Evolutionary conservation across 2,113 vertebrate genomes (phyloP).

Genomic region (Elephas maximus): DNA sequence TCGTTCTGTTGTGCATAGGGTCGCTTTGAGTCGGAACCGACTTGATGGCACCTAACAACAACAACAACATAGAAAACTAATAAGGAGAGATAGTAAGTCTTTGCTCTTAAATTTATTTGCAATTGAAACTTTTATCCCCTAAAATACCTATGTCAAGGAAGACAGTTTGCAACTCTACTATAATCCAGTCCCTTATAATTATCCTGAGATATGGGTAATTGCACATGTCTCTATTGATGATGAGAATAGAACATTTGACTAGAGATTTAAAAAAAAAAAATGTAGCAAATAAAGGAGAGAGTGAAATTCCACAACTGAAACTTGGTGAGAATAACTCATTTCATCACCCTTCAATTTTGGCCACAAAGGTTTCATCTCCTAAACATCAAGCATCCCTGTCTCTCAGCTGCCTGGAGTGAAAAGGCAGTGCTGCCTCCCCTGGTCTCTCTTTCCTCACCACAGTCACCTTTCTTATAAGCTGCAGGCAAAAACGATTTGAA

Average conservation of each 20-base stretch:
- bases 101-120: slow-evolving; percentile 22
- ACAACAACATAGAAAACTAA: not conserved
- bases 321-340: not conserved
- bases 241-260: not conserved
- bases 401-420: not conserved
- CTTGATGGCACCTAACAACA: no score
- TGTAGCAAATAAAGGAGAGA: not conserved
- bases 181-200: not conserved
- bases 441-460: not conserved
- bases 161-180: not conserved
- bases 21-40: no score
- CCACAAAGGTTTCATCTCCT: slow-evolving; percentile 22
- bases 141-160: not conserved
- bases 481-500: slow-evolving; percentile 79
- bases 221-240: not conserved
- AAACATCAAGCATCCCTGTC: not conserved
- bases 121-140: not conserved
- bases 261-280: not conserved
- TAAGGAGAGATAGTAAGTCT: not conserved
- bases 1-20: no score
- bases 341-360: not conserved
- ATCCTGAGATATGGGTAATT: not conserved
- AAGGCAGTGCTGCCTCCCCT: not conserved
- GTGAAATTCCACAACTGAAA: not conserved
- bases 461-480: slow-evolving; percentile 52